Conservation (phyloP, 2,888 invertebrate genomes). For the Synanthedon formicaeformis region DNA sequence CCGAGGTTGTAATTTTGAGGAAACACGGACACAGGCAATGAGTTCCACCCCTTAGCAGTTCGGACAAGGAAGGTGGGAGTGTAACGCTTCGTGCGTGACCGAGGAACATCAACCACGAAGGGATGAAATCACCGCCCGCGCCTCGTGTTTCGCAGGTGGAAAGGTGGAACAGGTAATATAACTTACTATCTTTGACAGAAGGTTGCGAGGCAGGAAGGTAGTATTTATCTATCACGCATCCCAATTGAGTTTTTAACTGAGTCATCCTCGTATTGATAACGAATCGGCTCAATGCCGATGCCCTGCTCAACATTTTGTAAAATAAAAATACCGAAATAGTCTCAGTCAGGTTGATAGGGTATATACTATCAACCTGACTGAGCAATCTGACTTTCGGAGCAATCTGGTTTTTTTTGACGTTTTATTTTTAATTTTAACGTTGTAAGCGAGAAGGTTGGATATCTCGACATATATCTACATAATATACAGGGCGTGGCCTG, state of each 20-base stretch:
- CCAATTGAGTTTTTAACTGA: not conserved
- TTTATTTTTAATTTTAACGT: not conserved
- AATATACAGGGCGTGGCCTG: no score
- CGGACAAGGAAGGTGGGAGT: no score
- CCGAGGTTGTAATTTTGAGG: no score
- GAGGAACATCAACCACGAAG: no score
- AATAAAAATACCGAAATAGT: not conserved
- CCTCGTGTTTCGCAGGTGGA: no score
- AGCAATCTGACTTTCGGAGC: not conserved
- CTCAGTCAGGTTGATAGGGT: no score
- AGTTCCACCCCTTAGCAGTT: no score
- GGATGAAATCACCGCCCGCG: no score
- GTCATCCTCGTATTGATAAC: not conserved
- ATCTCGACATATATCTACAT: no score
- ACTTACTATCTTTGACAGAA: not conserved
- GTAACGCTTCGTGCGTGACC: no score
- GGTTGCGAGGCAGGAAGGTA: slow-evolving; percentile 1
- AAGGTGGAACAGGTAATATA: no score
- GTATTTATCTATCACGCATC: not conserved
- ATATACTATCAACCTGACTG: not conserved
- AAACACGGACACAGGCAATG: no score
- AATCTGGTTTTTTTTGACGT: not conserved
- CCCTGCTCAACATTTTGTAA: not conserved
- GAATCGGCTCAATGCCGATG: not conserved
- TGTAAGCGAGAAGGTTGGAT: not conserved